Conservation (phyloP, 2,888 invertebrate species). For the Tachystola acroxantha region DNA sequence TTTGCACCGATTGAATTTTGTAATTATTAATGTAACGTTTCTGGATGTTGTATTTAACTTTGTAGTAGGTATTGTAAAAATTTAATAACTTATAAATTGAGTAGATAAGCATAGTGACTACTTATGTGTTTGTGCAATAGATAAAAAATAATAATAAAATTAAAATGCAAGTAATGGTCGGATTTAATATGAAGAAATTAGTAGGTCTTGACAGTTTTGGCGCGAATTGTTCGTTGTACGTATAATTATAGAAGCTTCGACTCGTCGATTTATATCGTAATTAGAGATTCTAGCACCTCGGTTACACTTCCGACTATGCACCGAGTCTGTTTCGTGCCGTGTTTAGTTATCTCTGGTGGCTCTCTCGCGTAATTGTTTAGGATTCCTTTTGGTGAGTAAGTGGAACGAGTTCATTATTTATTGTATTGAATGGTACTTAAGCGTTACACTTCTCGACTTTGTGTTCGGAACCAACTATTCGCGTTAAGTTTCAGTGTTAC, state of each 20-base stretch:
- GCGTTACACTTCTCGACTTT: slow-evolving; percentile 24
- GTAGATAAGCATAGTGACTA: slow-evolving; percentile 65
- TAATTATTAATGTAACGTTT: slow-evolving; percentile 72
- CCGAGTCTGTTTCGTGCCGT: slow-evolving; percentile 38
- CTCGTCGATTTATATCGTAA: slow-evolving; percentile 62
- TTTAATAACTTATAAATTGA: slow-evolving; percentile 62
- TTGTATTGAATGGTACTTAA: slow-evolving; percentile 64
- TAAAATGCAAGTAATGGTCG: slow-evolving; percentile 41
- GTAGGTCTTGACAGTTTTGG: slow-evolving; percentile 48
- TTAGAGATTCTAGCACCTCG: slow-evolving; percentile 68
- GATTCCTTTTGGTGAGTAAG: slow-evolving; percentile 39
- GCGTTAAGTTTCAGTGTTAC: slow-evolving; percentile 50
- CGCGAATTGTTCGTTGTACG: slow-evolving; percentile 53
- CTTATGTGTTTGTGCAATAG: slow-evolving; percentile 73
- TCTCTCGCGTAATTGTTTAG: slow-evolving; percentile 41
- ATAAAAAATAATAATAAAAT: slow-evolving; percentile 43
- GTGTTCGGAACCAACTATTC: slow-evolving; percentile 44
- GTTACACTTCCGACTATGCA: slow-evolving; percentile 59
- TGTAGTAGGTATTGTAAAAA: slow-evolving; percentile 71
- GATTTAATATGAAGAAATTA: slow-evolving; percentile 42
- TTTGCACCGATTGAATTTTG: slow-evolving; percentile 73
- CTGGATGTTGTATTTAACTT: slow-evolving; percentile 75
- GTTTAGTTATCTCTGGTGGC: slow-evolving; percentile 48
- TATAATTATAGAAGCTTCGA: slow-evolving; percentile 68
- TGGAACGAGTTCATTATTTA: slow-evolving; percentile 27